Percentiles rank a stretch among this genome's conserved stretches.
Evolutionary conservation across 2,888 invertebrate species (phyloP).

Genomic region (Melipona beecheii): DNA sequence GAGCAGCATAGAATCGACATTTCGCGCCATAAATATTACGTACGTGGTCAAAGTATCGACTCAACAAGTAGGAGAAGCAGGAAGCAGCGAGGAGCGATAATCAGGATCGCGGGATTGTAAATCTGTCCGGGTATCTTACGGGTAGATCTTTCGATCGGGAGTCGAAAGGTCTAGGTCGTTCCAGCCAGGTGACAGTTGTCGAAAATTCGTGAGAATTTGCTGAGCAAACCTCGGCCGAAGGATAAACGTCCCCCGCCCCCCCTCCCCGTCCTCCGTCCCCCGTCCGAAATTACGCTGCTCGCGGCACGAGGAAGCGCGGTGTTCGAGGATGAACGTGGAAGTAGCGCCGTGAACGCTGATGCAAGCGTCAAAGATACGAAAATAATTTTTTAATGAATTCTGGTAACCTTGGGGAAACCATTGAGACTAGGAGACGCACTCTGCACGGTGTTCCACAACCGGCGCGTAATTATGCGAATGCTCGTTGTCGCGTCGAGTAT

Average conservation of each 20-base stretch:
- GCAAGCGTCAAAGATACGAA: conserved; percentile 56
- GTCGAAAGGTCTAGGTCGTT: conserved; percentile 81
- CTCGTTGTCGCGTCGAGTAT: background rate
- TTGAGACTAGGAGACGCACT: conserved; percentile 31
- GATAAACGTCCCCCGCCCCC: conserved; percentile 34
- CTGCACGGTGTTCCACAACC: background rate
- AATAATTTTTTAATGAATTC: conserved; percentile 63
- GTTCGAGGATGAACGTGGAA: conserved; percentile 12
- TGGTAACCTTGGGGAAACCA: conserved; percentile 49
- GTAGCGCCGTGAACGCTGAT: conserved; percentile 36
- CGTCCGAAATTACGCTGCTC: background rate
- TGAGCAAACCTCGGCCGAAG: conserved; percentile 69
- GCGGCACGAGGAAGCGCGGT: conserved; percentile 32
- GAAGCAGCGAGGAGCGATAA: conserved; percentile 17
- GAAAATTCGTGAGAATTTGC: conserved; percentile 73
- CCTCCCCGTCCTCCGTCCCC: background rate
- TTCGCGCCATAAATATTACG: no score
- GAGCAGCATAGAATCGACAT: no score
- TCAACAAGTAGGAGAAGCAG: background rate
- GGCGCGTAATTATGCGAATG: background rate
- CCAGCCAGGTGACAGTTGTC: conserved; percentile 55
- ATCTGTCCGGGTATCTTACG: conserved; percentile 22
- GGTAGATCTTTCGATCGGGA: conserved; percentile 69
- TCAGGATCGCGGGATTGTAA: conserved; percentile 61
- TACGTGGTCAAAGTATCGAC: background rate